Conservation (phyloP, 2,888 invertebrate genomes). For the Nomada fucata region DNA sequence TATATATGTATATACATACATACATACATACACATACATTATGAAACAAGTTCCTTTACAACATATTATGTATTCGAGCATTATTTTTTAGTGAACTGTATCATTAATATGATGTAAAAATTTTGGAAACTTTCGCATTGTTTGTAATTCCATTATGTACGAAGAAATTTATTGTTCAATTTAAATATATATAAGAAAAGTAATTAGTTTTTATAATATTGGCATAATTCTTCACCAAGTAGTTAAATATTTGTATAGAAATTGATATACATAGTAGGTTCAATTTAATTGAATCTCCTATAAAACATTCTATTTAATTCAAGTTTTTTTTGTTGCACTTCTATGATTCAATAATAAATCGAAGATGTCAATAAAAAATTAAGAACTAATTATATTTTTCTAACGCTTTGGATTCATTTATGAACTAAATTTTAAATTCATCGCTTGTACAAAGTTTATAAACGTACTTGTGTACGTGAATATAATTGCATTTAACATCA, state of each 20-base stretch:
- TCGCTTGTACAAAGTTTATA: no score
- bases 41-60: slow-evolving; percentile 8
- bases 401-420: no score
- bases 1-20: neutral
- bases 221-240: neutral
- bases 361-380: no score
- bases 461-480: no score
- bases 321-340: neutral
- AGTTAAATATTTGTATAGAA: neutral
- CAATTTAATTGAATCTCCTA: neutral
- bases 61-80: neutral
- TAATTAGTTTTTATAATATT: slow-evolving; percentile 4
- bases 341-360: no score
- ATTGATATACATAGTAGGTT: neutral
- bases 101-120: neutral
- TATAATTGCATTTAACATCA: no score
- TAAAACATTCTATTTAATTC: neutral
- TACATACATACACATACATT: neutral
- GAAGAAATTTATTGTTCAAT: neutral
- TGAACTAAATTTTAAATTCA: no score
- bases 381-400: no score
- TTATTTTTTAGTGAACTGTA: slow-evolving; percentile 4
- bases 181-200: neutral
- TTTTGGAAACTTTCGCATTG: neutral
- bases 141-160: neutral